A percentile compares a stretch with the other conserved stretches of the same genome.
phyloP scores from a whole-genome alignment of 2,888 invertebrate species.

The Julus scandinavius region DNA sequence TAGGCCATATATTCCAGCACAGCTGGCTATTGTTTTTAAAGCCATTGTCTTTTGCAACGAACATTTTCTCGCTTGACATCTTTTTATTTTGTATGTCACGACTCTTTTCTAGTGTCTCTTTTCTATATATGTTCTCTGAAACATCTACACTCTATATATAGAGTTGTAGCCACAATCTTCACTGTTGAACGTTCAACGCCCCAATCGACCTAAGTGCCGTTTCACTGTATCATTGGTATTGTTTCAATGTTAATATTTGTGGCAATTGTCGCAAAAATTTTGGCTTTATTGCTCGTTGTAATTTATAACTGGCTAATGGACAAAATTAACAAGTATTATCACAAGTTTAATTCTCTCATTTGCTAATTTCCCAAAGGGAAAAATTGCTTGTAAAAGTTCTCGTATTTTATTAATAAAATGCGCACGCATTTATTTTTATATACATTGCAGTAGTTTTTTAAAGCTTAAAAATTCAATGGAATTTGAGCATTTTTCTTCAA shows the following conservation, averaged over 20 bases:
- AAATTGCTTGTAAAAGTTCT: too few species aligned
- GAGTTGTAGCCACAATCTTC: not conserved
- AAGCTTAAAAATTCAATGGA: too few species aligned
- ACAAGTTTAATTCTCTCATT: too few species aligned
- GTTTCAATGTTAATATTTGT: not conserved
- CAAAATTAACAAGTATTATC: not conserved
- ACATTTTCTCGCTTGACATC: not conserved
- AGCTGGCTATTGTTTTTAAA: slow-evolving; percentile 33
- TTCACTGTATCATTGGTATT: not conserved
- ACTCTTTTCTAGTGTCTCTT: not conserved
- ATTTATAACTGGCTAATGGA: not conserved
- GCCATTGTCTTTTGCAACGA: not conserved
- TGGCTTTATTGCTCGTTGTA: not conserved
- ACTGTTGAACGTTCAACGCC: not conserved
- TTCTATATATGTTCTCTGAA: not conserved
- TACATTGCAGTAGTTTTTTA: too few species aligned
- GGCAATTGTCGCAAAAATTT: not conserved
- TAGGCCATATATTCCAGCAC: not conserved
- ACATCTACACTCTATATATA: not conserved
- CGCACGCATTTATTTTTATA: too few species aligned
- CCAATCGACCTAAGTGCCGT: not conserved
- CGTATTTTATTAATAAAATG: too few species aligned
- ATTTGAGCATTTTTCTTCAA: too few species aligned
- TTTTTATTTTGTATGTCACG: not conserved
- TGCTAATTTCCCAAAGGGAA: too few species aligned